phyloP scores from a whole-genome alignment of 2,888 invertebrate genomes.

The Agrenia bidenticulata region DNA sequence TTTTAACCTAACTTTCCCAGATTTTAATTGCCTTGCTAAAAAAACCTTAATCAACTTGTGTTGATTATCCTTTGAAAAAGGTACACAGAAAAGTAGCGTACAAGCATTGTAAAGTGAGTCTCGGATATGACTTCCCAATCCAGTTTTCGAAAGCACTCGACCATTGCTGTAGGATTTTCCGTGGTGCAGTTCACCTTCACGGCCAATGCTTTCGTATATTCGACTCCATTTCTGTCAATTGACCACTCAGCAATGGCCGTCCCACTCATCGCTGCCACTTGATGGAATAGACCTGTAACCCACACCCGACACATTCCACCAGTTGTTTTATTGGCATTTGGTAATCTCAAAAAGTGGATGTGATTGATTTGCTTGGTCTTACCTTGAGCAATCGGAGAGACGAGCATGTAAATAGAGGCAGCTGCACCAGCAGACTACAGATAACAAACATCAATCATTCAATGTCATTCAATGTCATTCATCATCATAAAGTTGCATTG shows the following conservation, averaged over 20 bases:
- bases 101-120: conserved; percentile 2
- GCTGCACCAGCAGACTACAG: conserved; percentile 14
- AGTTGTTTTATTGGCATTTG: too few relatives aligned
- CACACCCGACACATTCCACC: too few relatives aligned
- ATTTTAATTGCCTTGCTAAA: too few relatives aligned
- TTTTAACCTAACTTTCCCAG: too few relatives aligned
- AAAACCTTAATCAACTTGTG: too few relatives aligned
- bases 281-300: conserved; percentile 25
- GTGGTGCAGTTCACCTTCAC: background rate
- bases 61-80: too few relatives aligned
- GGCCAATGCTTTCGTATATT: background rate
- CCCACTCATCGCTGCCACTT: conserved; percentile 36
- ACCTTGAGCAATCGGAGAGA: conserved; percentile 40
- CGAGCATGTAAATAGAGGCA: conserved; percentile 25
- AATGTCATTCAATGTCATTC: background rate
- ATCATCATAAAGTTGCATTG: background rate
- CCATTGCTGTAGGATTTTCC: background rate
- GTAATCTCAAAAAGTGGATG: background rate
- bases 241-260: conserved; percentile 42
- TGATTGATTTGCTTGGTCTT: background rate
- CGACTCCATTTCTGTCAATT: conserved; percentile 23
- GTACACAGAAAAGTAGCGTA: too few relatives aligned
- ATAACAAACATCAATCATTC: background rate
- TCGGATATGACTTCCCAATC: background rate
- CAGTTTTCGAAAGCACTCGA: background rate